Base-by-base conservation (phyloP, 1,140 invertebrate genomes). In the Lepidotrigona ventralis region DNA sequence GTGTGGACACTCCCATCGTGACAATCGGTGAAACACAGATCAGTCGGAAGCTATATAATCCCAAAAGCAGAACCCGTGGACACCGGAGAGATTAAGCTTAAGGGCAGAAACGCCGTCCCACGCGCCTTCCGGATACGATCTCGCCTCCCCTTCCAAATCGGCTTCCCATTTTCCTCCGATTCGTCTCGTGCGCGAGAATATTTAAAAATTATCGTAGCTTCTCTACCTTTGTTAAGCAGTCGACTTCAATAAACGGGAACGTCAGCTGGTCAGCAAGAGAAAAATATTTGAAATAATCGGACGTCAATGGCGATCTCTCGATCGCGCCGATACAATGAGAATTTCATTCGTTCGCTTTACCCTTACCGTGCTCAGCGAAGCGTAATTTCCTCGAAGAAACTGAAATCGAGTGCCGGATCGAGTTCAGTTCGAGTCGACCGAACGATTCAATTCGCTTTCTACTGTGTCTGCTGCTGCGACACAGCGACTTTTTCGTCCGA, bases 1-100 rank as follows among this genome's bases (percentile, higher is more conserved):
- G 63, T 63, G 53, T 63, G 70, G 56, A 54, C 33, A 33, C 68
- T 60, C 64, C 68, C 54, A 60, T 12, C 6, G 71, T 83, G 39
- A 17, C 73, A 86, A 90, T 90, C 85, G 79, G 51, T 84, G 64
- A 39, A 83, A 39, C 56, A 33, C 54, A 69, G 70, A 73, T 82
- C 69, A 69, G 26, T 68, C 71, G 75, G 63, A 85, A 72, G 33
- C 56, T 74, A 77, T 74, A 77, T 90, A 90, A 91, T 85, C 87
- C 83, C 68, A 46, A 0, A 8, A 46, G 60, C 66, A 29, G 75
- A 85, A 84, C 69, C 82, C 81, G 19, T 86, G 71, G 83, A 81
- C 85, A 81, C 68, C 68, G 63, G 74, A 79, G 75, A 90, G 90
- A 91, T 91, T 91, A 90, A 58, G 74, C 71, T 69, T 46, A 46